Percentiles rank a stretch among this genome's conserved stretches.
Evolutionary conservation across 2,888 invertebrate genomes (phyloP).

Genomic region (Sarcophaga subvicina): DNA sequence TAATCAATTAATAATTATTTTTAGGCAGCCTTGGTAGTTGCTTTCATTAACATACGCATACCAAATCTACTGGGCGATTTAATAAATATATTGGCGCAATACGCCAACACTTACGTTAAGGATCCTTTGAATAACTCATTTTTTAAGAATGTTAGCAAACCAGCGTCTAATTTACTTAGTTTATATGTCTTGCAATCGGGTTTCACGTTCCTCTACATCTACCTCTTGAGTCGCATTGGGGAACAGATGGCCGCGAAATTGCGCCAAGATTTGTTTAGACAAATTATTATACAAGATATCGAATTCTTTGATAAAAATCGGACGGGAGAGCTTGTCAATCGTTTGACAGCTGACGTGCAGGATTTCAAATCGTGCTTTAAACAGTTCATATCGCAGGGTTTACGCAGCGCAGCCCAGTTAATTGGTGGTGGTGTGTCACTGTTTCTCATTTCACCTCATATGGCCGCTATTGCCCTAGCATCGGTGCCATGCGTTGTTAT

Average conservation of each 20-base stretch:
- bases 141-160: constrained; percentile 78
- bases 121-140: constrained; percentile 79
- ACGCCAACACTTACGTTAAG: constrained; percentile 82
- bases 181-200: constrained; percentile 84
- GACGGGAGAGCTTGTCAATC: constrained; percentile 95
- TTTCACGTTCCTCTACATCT: constrained; percentile 95
- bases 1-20: constrained; percentile 71
- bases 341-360: constrained; percentile 96
- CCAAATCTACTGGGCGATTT: constrained; percentile 92
- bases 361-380: constrained; percentile 99
- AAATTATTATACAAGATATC: constrained; percentile 92
- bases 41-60: constrained; percentile 94
- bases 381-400: constrained; percentile 94
- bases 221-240: constrained; percentile 92
- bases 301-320: constrained; percentile 95
- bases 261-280: constrained; percentile 90
- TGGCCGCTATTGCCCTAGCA: constrained; percentile 92
- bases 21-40: constrained; percentile 94
- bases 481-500: constrained; percentile 93
- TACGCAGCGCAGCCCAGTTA: constrained; percentile 93
- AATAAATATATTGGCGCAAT: constrained; percentile 89
- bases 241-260: constrained; percentile 93
- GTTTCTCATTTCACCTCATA: constrained; percentile 93
- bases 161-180: constrained; percentile 78
- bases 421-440: constrained; percentile 83